Evolutionary conservation across 2,113 vertebrate species (phyloP).

Genomic region (Ceyx melanurus): DNA sequence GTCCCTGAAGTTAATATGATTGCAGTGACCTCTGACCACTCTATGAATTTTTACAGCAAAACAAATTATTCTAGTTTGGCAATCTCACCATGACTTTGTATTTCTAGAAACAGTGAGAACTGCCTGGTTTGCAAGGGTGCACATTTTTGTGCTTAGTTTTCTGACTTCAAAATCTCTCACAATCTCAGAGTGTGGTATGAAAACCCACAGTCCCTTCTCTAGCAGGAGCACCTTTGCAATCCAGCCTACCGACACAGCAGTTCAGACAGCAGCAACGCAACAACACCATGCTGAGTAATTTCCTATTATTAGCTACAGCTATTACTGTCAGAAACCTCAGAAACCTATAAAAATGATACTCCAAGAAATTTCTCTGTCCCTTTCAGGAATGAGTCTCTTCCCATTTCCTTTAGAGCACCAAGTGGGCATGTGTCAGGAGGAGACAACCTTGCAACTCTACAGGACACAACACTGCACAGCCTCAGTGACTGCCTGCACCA

Average conservation of each 20-base stretch:
- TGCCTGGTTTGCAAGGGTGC: not conserved
- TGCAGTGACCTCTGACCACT: not conserved
- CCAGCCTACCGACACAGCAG: not conserved
- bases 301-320: not conserved
- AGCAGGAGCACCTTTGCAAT: not conserved
- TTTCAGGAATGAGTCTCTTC: not conserved
- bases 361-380: not conserved
- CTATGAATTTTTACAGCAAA: not conserved
- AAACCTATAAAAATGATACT: not conserved
- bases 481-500: not conserved
- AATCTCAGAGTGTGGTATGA: not conserved
- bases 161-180: not conserved
- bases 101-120: not conserved
- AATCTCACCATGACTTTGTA: not conserved
- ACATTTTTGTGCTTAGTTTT: not conserved
- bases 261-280: not conserved
- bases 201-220: not conserved
- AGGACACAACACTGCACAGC: accelerated
- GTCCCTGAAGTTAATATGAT: not conserved
- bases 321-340: not conserved
- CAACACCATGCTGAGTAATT: slow-evolving; percentile 1
- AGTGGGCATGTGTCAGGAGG: accelerated
- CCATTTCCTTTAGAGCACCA: not conserved
- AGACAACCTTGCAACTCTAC: not conserved
- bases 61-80: not conserved